A percentile compares a stretch with the other conserved stretches of the same genome.
phyloP scores from a whole-genome alignment of 2,113 vertebrate species.

The Nothocercus julius region DNA sequence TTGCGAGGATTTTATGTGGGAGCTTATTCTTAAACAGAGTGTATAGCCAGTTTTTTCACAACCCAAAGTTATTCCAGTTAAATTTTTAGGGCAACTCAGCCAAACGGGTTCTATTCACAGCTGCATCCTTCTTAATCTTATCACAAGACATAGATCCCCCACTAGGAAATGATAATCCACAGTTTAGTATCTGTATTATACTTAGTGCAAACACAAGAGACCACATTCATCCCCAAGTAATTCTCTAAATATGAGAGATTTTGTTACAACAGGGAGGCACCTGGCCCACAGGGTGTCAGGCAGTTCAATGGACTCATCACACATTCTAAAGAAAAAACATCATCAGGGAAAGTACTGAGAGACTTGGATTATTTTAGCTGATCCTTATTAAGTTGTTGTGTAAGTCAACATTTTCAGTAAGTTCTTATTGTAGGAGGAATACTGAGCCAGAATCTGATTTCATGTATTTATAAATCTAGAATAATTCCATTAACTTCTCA shows the following conservation, averaged over 20 bases:
- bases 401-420: neutral
- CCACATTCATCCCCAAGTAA: slow-evolving; percentile 58
- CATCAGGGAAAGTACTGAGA: neutral
- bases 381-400: neutral
- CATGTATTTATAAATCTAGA: neutral
- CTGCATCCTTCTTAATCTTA: slow-evolving; percentile 66
- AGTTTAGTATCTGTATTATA: slow-evolving; percentile 63
- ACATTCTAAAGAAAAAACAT: neutral
- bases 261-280: slow-evolving; percentile 41
- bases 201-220: slow-evolving; percentile 63
- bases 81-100: slow-evolving; percentile 40
- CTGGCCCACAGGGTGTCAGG: slow-evolving; percentile 7
- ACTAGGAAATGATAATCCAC: slow-evolving; percentile 68
- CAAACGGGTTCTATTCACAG: slow-evolving; percentile 36
- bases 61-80: slow-evolving; percentile 27
- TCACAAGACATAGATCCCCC: slow-evolving; percentile 59
- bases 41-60: slow-evolving; percentile 51
- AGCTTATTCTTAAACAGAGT: slow-evolving; percentile 24
- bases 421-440: neutral
- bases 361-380: neutral
- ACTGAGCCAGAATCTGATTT: neutral
- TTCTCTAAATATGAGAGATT: slow-evolving; percentile 55
- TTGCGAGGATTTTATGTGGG: slow-evolving; percentile 64
- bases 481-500: neutral
- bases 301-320: neutral